These are phyloP conservation scores for Stercorarius parasiticus DNA, from an alignment of 2,113 vertebrate species.

Conservation along the genomic window DNA sequence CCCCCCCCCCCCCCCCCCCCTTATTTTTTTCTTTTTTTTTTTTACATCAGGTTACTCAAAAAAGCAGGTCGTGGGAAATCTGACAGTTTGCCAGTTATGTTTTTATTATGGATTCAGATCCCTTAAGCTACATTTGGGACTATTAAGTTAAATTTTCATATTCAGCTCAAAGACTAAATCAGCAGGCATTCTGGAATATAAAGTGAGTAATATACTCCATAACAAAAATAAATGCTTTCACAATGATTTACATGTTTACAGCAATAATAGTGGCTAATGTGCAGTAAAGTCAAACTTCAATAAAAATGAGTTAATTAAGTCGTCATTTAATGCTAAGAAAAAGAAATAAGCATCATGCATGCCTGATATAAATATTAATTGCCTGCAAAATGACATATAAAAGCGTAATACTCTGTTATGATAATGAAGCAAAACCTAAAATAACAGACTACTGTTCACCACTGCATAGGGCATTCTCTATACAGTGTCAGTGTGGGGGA, in stretches of 20 bases:
- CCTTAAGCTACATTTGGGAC: neutral
- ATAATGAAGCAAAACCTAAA: slow-evolving; percentile 10
- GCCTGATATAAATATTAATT: slow-evolving; percentile 54
- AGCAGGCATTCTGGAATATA: slow-evolving; percentile 7
- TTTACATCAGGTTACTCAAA: neutral
- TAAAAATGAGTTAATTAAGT: slow-evolving; percentile 58
- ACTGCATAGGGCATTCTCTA: neutral
- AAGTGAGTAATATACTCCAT: neutral
- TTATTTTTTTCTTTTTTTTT: too few relatives aligned
- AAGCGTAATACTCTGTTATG: neutral
- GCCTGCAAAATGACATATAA: neutral
- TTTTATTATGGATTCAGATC: neutral
- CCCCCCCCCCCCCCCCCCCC: too few relatives aligned
- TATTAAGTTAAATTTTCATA: neutral
- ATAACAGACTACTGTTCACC: neutral
- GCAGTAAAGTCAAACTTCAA: slow-evolving; percentile 33
- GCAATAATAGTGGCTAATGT: slow-evolving; percentile 14
- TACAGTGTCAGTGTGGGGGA: neutral
- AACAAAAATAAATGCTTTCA: slow-evolving; percentile 19
- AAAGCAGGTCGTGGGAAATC: neutral
- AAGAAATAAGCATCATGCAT: slow-evolving; percentile 18
- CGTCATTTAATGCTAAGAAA: slow-evolving; percentile 25
- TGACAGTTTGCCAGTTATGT: neutral
- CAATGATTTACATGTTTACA: slow-evolving; percentile 37
- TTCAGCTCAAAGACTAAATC: neutral